Evolutionary conservation across 2,113 vertebrate genomes (phyloP).

Genomic region (Anguilla japonica): DNA sequence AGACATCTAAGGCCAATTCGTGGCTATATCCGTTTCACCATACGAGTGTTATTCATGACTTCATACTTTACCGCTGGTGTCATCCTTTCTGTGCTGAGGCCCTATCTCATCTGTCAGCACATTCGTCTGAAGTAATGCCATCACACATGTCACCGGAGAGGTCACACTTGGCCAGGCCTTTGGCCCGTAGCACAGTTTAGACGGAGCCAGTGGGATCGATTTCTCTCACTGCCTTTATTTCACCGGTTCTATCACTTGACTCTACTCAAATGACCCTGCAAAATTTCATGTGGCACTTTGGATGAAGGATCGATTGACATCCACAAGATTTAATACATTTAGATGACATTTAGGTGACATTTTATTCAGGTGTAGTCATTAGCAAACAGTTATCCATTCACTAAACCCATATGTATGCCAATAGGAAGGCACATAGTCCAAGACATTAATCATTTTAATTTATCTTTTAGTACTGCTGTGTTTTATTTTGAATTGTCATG

Average conservation of each 20-base stretch:
- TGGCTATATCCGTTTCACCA: conserved; percentile 24
- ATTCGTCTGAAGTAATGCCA: conserved; percentile 63
- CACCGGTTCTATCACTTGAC: neutral
- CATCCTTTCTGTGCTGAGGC: conserved; percentile 48
- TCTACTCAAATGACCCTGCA: neutral
- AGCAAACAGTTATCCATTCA: neutral
- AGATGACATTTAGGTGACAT: no score
- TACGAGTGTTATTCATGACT: conserved; percentile 49
- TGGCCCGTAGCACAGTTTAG: neutral
- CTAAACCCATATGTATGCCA: neutral
- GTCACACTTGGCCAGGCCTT: conserved; percentile 43
- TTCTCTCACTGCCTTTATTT: neutral
- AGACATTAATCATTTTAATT: neutral
- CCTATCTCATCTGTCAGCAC: conserved; percentile 56
- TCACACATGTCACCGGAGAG: conserved; percentile 45
- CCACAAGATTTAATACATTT: neutral
- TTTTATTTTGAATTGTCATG: neutral
- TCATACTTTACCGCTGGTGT: conserved; percentile 59
- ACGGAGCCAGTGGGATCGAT: neutral
- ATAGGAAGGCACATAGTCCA: neutral
- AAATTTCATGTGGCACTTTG: neutral
- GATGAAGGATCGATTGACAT: neutral
- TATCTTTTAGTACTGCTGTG: neutral
- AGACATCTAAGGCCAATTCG: neutral
- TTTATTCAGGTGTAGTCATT: neutral